Evolutionary conservation across 2,797 vertebrate genomes (phyloP).

Genomic region (Tauraco hartlaubi): DNA sequence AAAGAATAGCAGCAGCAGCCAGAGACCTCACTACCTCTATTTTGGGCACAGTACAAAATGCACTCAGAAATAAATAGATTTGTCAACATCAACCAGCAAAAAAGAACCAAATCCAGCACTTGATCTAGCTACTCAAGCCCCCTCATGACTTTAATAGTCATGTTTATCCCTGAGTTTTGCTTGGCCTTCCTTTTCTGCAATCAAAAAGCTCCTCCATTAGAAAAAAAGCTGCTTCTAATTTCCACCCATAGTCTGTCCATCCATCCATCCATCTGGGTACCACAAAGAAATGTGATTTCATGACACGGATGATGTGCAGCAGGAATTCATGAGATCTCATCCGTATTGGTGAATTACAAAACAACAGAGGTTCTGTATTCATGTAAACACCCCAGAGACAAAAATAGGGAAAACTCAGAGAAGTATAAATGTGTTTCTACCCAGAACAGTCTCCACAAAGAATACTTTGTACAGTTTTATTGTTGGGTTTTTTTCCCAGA

Average conservation of each 20-base stretch:
- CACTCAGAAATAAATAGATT: neutral
- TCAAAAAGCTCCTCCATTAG: neutral
- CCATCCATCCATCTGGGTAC: neutral
- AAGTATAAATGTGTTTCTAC: neutral
- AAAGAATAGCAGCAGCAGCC: neutral
- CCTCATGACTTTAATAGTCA: neutral
- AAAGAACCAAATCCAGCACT: neutral
- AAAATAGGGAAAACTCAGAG: neutral
- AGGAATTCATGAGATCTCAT: neutral
- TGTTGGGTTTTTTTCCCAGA: neutral
- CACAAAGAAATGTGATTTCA: neutral
- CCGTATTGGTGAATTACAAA: neutral
- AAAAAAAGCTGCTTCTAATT: neutral
- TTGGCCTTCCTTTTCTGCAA: neutral
- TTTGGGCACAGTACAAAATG: neutral
- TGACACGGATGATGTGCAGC: neutral
- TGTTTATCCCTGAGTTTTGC: neutral
- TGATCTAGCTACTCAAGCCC: neutral
- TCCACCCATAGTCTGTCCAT: neutral
- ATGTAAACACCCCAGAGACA: neutral
- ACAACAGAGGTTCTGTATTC: neutral
- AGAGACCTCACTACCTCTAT: neutral
- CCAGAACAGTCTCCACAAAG: neutral
- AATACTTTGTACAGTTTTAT: neutral
- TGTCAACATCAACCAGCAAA: neutral